A percentile compares a stretch with the other conserved stretches of the same genome.
Conservation (phyloP, 2,888 invertebrate genomes). For the Dolomedes plantarius region DNA sequence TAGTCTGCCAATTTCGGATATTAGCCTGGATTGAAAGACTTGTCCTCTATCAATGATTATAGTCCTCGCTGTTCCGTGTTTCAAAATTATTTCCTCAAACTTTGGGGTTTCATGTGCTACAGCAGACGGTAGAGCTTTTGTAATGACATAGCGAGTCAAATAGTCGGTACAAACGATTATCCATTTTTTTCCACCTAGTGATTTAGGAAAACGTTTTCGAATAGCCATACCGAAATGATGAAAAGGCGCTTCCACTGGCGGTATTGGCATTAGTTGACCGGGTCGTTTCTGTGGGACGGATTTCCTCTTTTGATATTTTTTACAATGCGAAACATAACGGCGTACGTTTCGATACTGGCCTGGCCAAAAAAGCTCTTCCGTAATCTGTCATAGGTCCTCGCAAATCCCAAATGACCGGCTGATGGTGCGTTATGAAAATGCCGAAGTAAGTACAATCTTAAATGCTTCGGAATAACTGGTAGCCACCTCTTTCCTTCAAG, state of each 20-base stretch:
- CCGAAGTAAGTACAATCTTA: slow-evolving; percentile 46
- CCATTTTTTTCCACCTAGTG: neutral
- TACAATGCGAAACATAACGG: slow-evolving; percentile 34
- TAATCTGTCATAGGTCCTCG: slow-evolving; percentile 15
- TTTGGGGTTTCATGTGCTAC: neutral
- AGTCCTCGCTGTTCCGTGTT: neutral
- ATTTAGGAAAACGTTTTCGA: slow-evolving; percentile 63
- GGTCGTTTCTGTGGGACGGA: no score
- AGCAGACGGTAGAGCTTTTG: neutral
- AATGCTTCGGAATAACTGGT: no score
- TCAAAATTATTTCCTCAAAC: neutral
- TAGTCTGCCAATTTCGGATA: neutral
- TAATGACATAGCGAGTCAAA: neutral
- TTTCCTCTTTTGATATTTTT: slow-evolving; percentile 34
- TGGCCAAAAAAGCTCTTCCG: slow-evolving; percentile 29
- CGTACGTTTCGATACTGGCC: slow-evolving; percentile 5
- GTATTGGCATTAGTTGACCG: slow-evolving; percentile 35
- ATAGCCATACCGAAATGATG: slow-evolving; percentile 61
- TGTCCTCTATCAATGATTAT: neutral
- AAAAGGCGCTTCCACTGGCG: slow-evolving; percentile 15
- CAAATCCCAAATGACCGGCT: slow-evolving; percentile 39
- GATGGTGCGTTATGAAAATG: slow-evolving; percentile 66
- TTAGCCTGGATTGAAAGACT: neutral
- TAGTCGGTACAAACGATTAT: neutral
- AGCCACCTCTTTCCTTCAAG: neutral